phyloP scores from a whole-genome alignment of 2,888 invertebrate genomes.

The Tuta absoluta region DNA sequence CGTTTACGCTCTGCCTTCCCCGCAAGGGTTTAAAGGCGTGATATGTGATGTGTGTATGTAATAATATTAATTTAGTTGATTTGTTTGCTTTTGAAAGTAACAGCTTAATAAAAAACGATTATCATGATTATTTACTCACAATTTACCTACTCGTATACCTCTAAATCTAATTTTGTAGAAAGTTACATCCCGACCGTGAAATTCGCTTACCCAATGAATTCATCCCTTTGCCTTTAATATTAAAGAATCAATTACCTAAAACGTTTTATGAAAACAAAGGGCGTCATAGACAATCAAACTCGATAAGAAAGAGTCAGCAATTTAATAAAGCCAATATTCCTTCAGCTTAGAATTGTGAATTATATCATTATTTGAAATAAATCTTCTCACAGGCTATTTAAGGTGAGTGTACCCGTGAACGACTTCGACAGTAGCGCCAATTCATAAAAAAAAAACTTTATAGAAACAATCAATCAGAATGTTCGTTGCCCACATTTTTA shows the following conservation, averaged over 20 bases:
- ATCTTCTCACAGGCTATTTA: conserved; percentile 22
- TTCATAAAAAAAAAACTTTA: too few relatives aligned
- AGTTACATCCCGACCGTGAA: not conserved
- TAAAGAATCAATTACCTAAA: conserved; percentile 17
- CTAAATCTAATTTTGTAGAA: not conserved
- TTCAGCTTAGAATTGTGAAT: not conserved
- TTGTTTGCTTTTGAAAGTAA: too few relatives aligned
- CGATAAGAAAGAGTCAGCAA: conserved; percentile 32
- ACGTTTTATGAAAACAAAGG: conserved; percentile 18
- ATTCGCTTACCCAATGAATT: conserved; percentile 5
- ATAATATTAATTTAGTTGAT: too few relatives aligned
- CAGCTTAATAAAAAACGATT: not conserved
- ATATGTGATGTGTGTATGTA: too few relatives aligned
- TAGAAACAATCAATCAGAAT: too few relatives aligned
- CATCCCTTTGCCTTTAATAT: conserved; percentile 25
- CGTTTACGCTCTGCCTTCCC: too few relatives aligned
- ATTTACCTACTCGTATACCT: not conserved
- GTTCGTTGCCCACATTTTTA: too few relatives aligned
- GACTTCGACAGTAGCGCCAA: too few relatives aligned
- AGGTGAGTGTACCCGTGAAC: too few relatives aligned
- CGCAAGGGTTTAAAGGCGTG: too few relatives aligned
- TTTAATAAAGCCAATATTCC: conserved; percentile 34
- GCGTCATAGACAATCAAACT: conserved; percentile 27
- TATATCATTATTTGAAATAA: not conserved
- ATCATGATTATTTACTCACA: not conserved